These are phyloP conservation scores for Burhinus oedicnemus DNA, from an alignment of 2,113 vertebrate species.

Conservation along the genomic window DNA sequence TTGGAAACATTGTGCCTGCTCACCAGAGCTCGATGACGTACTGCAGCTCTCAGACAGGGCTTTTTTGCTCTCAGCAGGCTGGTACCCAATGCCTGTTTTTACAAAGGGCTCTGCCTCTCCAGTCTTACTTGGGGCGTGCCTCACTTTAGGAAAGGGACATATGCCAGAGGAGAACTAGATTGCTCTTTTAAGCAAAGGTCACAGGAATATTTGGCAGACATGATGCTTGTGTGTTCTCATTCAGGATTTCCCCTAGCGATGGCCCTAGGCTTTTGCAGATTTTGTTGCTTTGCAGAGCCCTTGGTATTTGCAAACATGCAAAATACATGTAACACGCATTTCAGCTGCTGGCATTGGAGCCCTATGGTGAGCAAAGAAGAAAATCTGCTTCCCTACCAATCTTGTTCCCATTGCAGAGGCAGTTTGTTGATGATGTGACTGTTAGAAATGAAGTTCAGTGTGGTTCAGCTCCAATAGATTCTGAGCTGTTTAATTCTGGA, in stretches of 20 bases:
- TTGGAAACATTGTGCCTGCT: background rate
- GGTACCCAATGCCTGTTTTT: background rate
- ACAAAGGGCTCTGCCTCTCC: background rate
- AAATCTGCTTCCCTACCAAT: background rate
- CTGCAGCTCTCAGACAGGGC: background rate
- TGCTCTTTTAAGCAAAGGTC: constrained; percentile 63
- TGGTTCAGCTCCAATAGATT: no score
- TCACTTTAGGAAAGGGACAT: background rate
- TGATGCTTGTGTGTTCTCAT: background rate
- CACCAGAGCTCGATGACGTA: background rate
- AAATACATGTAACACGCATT: background rate
- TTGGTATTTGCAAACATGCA: background rate
- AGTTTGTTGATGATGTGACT: no score
- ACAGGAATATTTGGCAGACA: background rate
- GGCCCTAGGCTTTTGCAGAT: background rate
- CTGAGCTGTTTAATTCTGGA: background rate
- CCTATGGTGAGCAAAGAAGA: background rate
- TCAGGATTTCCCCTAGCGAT: background rate
- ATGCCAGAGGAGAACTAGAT: background rate
- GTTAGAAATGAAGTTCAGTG: accelerated
- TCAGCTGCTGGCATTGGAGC: background rate
- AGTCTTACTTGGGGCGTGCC: constrained; percentile 11
- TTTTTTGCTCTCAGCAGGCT: background rate
- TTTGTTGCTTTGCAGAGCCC: background rate
- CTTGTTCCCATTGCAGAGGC: background rate